Conservation (phyloP, 2,888 invertebrate genomes). For the Macroteleia sp. region DNA sequence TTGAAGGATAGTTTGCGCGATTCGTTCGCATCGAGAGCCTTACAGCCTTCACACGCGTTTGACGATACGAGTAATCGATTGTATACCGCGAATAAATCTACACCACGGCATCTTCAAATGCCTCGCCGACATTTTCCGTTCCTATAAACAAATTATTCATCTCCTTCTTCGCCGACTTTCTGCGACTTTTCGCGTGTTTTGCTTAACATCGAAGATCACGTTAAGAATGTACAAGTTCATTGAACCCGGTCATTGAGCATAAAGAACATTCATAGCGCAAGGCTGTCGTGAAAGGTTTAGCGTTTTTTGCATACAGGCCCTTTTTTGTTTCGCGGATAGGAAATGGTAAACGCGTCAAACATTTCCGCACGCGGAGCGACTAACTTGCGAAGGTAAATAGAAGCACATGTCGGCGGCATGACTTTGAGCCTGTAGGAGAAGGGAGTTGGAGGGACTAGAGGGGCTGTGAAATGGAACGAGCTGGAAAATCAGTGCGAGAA, state of each 20-base stretch:
- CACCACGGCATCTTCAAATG: too few species aligned
- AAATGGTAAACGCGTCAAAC: conserved; percentile 14
- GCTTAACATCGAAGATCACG: neutral
- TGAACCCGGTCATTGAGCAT: too few species aligned
- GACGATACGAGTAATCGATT: neutral
- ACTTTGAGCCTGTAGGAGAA: conserved; percentile 65
- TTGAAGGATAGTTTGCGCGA: conserved; percentile 74
- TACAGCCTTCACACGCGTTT: neutral
- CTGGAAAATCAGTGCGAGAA: conserved; percentile 74
- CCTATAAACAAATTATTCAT: too few species aligned
- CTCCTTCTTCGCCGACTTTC: too few species aligned
- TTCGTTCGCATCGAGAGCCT: conserved; percentile 6
- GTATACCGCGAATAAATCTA: neutral
- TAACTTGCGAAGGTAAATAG: conserved; percentile 78
- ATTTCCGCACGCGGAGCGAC: conserved; percentile 70
- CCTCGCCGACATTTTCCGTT: too few species aligned
- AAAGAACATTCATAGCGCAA: too few species aligned
- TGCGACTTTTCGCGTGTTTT: too few species aligned
- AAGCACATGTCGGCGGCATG: conserved; percentile 82
- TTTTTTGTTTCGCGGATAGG: neutral
- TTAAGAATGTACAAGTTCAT: conserved; percentile 21
- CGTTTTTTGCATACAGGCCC: too few species aligned
- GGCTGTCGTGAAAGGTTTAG: too few species aligned
- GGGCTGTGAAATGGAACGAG: conserved; percentile 66
- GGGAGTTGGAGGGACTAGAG: conserved; percentile 53